Conservation (phyloP, 2,888 invertebrate genomes). For the Pandemis cinnamomeana region DNA sequence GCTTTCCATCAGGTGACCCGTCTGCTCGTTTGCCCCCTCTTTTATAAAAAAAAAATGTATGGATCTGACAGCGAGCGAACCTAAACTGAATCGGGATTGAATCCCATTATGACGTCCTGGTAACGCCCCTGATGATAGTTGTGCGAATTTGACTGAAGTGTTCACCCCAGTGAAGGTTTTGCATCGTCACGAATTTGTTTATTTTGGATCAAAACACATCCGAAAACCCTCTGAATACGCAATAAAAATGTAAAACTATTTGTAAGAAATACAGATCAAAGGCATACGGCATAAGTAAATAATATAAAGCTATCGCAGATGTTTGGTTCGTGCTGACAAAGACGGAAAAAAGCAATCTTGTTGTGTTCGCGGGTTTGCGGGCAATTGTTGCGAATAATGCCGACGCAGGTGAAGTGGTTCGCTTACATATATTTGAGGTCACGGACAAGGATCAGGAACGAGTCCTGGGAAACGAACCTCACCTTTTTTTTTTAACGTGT, state of each 20-base stretch:
- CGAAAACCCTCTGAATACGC: not conserved
- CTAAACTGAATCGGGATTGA: no score
- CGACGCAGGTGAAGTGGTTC: not conserved
- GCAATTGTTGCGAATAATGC: conserved; percentile 6
- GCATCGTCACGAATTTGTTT: not conserved
- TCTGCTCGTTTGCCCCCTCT: no score
- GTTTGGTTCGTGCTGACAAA: conserved; percentile 29
- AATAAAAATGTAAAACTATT: conserved; percentile 18
- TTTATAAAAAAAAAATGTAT: no score
- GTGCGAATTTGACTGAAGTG: no score
- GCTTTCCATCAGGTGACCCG: no score
- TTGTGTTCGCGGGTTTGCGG: conserved; percentile 19
- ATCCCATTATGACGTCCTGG: no score
- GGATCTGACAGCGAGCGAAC: no score
- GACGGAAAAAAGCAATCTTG: conserved; percentile 29
- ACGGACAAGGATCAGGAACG: not conserved
- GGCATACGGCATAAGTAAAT: conserved; percentile 20
- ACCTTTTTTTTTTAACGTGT: no score
- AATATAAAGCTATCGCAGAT: conserved; percentile 27
- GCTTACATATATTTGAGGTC: conserved; percentile 9
- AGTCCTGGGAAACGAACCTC: not conserved
- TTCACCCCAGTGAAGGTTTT: not conserved
- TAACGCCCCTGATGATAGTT: no score
- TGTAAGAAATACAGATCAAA: conserved; percentile 22
- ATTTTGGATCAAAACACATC: not conserved